A percentile compares a stretch with the other conserved stretches of the same genome.
Evolutionary conservation across 1,140 invertebrate genomes (phyloP).

Genomic region (Harpegnathos saltator): DNA sequence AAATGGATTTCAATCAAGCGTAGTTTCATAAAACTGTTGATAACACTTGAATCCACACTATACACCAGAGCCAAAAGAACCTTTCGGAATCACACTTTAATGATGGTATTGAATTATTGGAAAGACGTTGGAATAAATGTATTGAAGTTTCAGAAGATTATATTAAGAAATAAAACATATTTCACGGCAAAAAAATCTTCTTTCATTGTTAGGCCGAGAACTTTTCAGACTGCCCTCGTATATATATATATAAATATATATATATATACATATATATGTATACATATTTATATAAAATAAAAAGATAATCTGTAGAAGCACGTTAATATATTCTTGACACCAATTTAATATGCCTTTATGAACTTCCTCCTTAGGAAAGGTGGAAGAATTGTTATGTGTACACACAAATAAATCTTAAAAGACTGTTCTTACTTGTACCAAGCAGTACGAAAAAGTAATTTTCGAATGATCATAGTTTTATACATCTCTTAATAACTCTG

Average conservation of each 20-base stretch:
- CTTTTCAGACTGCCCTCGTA: no score
- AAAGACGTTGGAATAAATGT: no score
- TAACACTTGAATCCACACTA: no score
- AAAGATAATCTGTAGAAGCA: conserved; percentile 69
- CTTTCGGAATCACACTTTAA: no score
- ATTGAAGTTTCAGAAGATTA: no score
- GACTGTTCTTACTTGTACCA: conserved; percentile 46
- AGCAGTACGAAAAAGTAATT: conserved; percentile 22
- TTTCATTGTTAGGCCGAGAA: no score
- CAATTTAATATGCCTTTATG: conserved; percentile 55
- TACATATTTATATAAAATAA: conserved; percentile 32
- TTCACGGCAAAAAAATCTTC: no score
- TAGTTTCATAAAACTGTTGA: no score
- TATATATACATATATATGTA: background rate
- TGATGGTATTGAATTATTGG: no score
- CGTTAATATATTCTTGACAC: conserved; percentile 78
- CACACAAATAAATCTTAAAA: conserved; percentile 57
- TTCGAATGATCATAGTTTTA: conserved; percentile 54
- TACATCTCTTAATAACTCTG: conserved; percentile 17
- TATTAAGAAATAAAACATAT: no score
- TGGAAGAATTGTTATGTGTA: conserved; percentile 59
- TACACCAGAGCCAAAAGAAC: no score
- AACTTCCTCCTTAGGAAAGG: conserved; percentile 26
- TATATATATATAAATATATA: background rate
- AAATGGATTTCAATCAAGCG: no score